Percentiles rank a stretch among this genome's conserved stretches.
phyloP scores from a whole-genome alignment of 1,140 invertebrate species.

The Papilio polytes region DNA sequence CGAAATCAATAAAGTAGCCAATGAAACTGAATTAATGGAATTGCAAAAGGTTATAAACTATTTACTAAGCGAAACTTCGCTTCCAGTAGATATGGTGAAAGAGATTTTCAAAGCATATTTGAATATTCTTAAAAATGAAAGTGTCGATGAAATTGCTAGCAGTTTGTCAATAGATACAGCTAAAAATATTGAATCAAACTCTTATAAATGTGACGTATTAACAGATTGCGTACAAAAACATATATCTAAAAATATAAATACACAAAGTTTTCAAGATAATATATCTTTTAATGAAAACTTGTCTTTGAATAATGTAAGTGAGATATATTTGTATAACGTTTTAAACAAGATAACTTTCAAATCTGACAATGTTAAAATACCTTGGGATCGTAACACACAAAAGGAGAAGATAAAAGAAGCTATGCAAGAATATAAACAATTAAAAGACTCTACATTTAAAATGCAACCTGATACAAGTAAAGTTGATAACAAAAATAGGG shows the following conservation, averaged over 20 bases:
- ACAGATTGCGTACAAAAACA: constrained; percentile 62
- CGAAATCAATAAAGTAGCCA: constrained; percentile 38
- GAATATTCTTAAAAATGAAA: constrained; percentile 58
- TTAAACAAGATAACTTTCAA: constrained; percentile 60
- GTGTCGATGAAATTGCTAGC: constrained; percentile 36
- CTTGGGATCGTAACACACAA: not conserved
- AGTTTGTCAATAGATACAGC: constrained; percentile 52
- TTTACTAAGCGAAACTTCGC: constrained; percentile 62
- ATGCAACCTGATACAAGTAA: constrained; percentile 44
- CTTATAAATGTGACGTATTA: constrained; percentile 58
- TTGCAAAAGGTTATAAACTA: constrained; percentile 68
- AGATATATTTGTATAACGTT: constrained; percentile 59
- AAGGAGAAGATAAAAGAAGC: constrained; percentile 34
- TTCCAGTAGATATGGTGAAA: constrained; percentile 63
- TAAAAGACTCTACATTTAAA: constrained; percentile 24
- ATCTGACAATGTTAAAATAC: constrained; percentile 26
- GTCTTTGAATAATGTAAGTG: constrained; percentile 46
- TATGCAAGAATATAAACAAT: constrained; percentile 32
- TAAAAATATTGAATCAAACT: constrained; percentile 36
- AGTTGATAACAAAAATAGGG: constrained; percentile 50
- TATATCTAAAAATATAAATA: constrained; percentile 61
- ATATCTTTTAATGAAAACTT: constrained; percentile 24
- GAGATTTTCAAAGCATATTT: constrained; percentile 70
- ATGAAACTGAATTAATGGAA: constrained; percentile 55
- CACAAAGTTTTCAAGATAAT: constrained; percentile 43